These are phyloP conservation scores for Menidia beryllina DNA, from an alignment of 2,113 vertebrate species.

Conservation along the genomic window DNA sequence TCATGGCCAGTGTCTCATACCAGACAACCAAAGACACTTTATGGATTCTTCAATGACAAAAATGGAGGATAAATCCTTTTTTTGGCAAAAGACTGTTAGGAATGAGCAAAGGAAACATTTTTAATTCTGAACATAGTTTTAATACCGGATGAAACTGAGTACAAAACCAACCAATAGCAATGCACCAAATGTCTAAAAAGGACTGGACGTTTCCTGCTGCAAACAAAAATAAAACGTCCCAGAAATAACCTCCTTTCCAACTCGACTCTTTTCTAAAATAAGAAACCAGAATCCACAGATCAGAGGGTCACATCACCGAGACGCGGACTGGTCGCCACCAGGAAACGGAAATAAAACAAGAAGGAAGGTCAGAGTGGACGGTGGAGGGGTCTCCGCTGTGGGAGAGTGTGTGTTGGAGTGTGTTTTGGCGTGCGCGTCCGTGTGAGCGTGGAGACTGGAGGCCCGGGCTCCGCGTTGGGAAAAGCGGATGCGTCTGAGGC, in stretches of 20 bases:
- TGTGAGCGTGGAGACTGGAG: constrained; percentile 57
- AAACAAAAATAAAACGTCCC: constrained; percentile 12
- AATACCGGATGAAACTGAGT: no score
- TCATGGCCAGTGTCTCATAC: no score
- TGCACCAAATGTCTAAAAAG: background rate
- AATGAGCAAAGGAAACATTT: no score
- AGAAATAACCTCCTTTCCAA: background rate
- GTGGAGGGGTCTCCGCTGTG: constrained; percentile 25
- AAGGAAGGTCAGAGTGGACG: constrained; percentile 32
- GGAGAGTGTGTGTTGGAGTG: constrained; percentile 8
- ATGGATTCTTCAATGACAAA: no score
- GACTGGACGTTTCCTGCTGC: constrained; percentile 22
- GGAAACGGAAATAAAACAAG: constrained; percentile 24
- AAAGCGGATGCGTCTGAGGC: constrained; percentile 79
- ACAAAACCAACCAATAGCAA: background rate
- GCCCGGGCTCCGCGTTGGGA: constrained; percentile 71
- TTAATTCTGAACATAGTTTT: no score
- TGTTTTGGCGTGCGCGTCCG: constrained; percentile 16
- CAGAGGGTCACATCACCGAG: constrained; percentile 10
- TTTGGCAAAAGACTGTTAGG: no score
- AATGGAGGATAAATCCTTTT: no score
- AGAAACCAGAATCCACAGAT: background rate
- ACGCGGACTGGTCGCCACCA: constrained; percentile 4
- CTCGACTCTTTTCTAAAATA: constrained; percentile 1
- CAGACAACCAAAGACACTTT: no score